Conservation (phyloP, 1,140 invertebrate genomes). For the Neodiprion pinetum region DNA sequence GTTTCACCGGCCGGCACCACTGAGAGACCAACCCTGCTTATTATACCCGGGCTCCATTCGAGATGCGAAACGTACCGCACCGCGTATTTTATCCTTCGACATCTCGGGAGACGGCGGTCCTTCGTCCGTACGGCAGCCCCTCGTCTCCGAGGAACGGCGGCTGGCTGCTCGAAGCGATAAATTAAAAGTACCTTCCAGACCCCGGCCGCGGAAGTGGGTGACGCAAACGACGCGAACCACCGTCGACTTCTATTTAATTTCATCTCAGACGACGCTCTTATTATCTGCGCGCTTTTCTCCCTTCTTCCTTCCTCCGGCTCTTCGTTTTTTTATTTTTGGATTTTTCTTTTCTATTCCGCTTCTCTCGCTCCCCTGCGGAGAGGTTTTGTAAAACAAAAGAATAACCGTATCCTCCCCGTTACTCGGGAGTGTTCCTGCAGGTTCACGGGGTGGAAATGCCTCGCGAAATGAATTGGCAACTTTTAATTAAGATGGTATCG, state of each 20-base stretch:
- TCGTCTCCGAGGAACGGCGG: no score
- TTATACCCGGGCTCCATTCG: no score
- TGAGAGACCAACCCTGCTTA: no score
- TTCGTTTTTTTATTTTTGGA: slow-evolving; percentile 9
- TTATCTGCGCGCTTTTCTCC: neutral
- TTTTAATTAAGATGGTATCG: slow-evolving; percentile 65
- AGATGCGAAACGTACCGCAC: no score
- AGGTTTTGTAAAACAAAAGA: slow-evolving; percentile 51
- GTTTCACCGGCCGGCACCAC: neutral
- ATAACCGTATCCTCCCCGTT: slow-evolving; percentile 25
- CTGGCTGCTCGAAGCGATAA: no score
- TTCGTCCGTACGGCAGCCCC: no score
- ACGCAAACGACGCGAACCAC: neutral
- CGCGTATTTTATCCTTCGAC: no score
- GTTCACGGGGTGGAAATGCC: slow-evolving; percentile 39
- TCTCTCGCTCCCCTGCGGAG: slow-evolving; percentile 11
- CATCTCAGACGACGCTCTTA: neutral
- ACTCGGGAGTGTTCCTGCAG: slow-evolving; percentile 5
- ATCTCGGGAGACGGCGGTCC: no score
- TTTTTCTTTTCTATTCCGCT: slow-evolving; percentile 10
- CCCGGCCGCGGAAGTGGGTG: no score
- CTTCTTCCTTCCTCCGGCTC: neutral
- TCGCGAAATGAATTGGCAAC: slow-evolving; percentile 62
- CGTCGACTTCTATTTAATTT: slow-evolving; percentile 2
- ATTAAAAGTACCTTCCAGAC: no score